Evolutionary conservation across 2,113 vertebrate species (phyloP), one percentile per base, ranked within the genome.

Genomic region (Capra hircus): DNA sequence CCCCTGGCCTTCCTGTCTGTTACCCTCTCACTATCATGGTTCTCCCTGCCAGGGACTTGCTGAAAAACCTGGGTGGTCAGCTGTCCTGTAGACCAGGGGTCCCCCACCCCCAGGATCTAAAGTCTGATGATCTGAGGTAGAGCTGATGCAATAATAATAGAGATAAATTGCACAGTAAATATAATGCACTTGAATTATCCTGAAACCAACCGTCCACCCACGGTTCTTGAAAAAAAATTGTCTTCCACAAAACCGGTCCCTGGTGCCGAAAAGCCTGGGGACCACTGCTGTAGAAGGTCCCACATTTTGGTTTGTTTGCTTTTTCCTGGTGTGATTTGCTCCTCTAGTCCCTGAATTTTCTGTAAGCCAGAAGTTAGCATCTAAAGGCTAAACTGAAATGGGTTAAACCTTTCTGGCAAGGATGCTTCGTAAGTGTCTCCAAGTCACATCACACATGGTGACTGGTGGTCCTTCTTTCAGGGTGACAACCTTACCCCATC

Each of bases 221-320:
- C 0, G 0, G 71, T 27, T 40, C 36, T 0, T 27, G 36, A 27
- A 77, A 43, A 43, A 27, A 14, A 3, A 77, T 14, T 43, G 36
- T 43, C 71, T 43, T 43, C 1, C 71, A 77, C 40, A 43, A 77
- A 43, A 27, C 71, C 1, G 0, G 15, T 40, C 36, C 71, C 36
- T 43, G 71, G 12, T 43, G 36, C 36, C 0, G 5, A 13, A 43
- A 43, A 74, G 11, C 19, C 71, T 77, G 71, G 71, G 36, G 11
- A 13, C 36, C 21, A 7, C 71, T 43, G 71, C 71, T 25, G 71
- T 12, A 36, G 74, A n/a, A 67, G 40, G 36, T 9, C 12, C 7
- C 5, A 5, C 25, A 2, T 59, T 59, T 28, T 52, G 57, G 28
- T 14, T 16, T 36, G 23, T 77, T 60, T 30, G 23, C 11, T 77